Percentiles rank a stretch among this genome's conserved stretches.
phyloP scores from a whole-genome alignment of 1,140 invertebrate genomes.

The Acarapis woodi region DNA sequence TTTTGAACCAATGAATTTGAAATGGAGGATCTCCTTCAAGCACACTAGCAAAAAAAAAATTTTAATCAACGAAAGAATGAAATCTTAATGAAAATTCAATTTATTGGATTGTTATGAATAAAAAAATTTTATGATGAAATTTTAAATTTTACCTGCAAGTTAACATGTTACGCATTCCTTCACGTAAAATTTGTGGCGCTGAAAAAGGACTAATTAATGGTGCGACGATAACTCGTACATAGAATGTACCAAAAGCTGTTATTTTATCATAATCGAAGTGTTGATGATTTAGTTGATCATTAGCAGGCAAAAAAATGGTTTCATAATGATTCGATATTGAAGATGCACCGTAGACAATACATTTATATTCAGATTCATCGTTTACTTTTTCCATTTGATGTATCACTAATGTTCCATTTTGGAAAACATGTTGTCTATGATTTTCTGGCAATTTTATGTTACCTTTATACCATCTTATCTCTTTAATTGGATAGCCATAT shows the following conservation, averaged over 20 bases:
- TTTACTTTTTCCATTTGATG: slow-evolving; percentile 17
- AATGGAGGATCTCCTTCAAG: slow-evolving; percentile 20
- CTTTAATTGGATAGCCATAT: slow-evolving; percentile 20
- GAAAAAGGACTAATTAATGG: slow-evolving; percentile 28
- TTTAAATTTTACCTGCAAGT: no score
- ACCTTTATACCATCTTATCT: slow-evolving; percentile 13
- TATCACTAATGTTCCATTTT: slow-evolving; percentile 39
- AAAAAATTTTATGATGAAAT: no score
- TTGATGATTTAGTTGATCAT: background rate
- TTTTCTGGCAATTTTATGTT: slow-evolving; percentile 14
- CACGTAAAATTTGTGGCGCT: slow-evolving; percentile 27
- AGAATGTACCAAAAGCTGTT: no score
- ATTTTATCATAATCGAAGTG: background rate
- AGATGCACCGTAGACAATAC: background rate
- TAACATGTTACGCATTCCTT: slow-evolving; percentile 25
- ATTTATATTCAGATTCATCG: slow-evolving; percentile 14
- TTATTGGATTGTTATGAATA: background rate
- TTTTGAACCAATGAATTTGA: slow-evolving; percentile 24
- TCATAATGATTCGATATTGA: background rate
- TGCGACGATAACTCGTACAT: no score
- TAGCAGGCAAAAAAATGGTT: background rate
- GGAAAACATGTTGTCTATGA: slow-evolving; percentile 19
- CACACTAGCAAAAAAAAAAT: no score
- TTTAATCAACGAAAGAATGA: slow-evolving; percentile 15
- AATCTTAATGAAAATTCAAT: background rate